Evolutionary conservation across 2,888 invertebrate species (phyloP).

Genomic region (Drosophila pseudotakahashii): DNA sequence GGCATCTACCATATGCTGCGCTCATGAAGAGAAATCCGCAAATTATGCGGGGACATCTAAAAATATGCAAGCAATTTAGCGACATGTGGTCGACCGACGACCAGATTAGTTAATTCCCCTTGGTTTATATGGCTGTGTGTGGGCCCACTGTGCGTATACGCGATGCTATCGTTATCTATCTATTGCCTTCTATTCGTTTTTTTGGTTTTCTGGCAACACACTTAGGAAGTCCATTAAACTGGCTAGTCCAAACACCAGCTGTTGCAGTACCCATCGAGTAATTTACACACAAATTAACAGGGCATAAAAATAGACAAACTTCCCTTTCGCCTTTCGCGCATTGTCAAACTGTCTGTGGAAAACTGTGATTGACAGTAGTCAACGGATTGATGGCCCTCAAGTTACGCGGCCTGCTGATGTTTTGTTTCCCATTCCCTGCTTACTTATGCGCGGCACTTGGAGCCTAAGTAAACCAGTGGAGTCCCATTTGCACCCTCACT

Average conservation of each 20-base stretch:
- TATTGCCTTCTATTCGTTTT: slow-evolving; percentile 14
- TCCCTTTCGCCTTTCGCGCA: too few species aligned
- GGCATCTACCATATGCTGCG: slow-evolving; percentile 63
- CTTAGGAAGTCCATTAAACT: slow-evolving; percentile 39
- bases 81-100: slow-evolving; percentile 56
- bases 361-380: slow-evolving; percentile 56
- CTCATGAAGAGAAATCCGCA: slow-evolving; percentile 68
- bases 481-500: slow-evolving; percentile 4
- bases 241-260: slow-evolving; percentile 28
- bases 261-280: slow-evolving; percentile 62
- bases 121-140: slow-evolving; percentile 10
- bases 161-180: slow-evolving; percentile 38
- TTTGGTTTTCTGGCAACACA: slow-evolving; percentile 11
- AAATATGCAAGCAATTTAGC: slow-evolving; percentile 64
- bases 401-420: slow-evolving; percentile 8
- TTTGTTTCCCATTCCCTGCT: slow-evolving; percentile 23
- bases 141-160: slow-evolving; percentile 55
- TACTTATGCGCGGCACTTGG: slow-evolving; percentile 51
- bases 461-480: slow-evolving; percentile 53
- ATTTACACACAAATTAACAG: slow-evolving; percentile 70
- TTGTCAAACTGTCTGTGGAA: slow-evolving; percentile 45
- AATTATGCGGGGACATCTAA: slow-evolving; percentile 69
- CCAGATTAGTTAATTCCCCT: slow-evolving; percentile 53
- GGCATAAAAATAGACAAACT: slow-evolving; percentile 61
- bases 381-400: slow-evolving; percentile 56